phyloP scores from a whole-genome alignment of 2,888 invertebrate genomes.

The Cryptops parisi region DNA sequence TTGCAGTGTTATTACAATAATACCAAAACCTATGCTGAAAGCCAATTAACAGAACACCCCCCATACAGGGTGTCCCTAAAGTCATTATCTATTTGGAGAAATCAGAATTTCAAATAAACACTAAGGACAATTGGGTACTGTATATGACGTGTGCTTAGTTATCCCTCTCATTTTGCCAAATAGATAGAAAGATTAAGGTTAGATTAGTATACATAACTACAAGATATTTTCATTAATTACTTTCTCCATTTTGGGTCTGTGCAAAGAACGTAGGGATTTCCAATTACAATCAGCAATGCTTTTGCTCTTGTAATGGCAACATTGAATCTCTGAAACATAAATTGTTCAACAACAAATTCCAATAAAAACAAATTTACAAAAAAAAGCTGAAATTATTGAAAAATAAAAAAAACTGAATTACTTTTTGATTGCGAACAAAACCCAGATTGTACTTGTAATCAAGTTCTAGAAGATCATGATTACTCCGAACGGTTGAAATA shows the following conservation, averaged over 20 bases:
- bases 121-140: too few relatives aligned
- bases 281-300: slow-evolving; percentile 61
- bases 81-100: too few relatives aligned
- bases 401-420: slow-evolving; percentile 1
- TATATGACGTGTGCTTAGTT: too few relatives aligned
- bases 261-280: slow-evolving; percentile 50
- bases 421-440: slow-evolving; percentile 54
- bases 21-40: too few relatives aligned
- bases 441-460: slow-evolving; percentile 46
- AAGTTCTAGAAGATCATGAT: slow-evolving; percentile 35
- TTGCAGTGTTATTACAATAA: too few relatives aligned
- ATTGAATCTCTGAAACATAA: slow-evolving; percentile 48
- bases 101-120: too few relatives aligned
- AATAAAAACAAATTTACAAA: neutral
- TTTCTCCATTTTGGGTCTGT: slow-evolving; percentile 1
- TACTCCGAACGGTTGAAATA: slow-evolving; percentile 59
- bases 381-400: neutral
- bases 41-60: too few relatives aligned
- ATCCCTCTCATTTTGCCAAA: too few relatives aligned
- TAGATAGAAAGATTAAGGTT: too few relatives aligned
- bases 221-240: too few relatives aligned
- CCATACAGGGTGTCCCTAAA: too few relatives aligned
- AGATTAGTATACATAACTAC: too few relatives aligned
- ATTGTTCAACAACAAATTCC: slow-evolving; percentile 15
- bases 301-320: slow-evolving; percentile 77